Evolutionary conservation across 2,888 invertebrate species (phyloP), one percentile per base, ranked within the genome.

Genomic region (Spodoptera picta): DNA sequence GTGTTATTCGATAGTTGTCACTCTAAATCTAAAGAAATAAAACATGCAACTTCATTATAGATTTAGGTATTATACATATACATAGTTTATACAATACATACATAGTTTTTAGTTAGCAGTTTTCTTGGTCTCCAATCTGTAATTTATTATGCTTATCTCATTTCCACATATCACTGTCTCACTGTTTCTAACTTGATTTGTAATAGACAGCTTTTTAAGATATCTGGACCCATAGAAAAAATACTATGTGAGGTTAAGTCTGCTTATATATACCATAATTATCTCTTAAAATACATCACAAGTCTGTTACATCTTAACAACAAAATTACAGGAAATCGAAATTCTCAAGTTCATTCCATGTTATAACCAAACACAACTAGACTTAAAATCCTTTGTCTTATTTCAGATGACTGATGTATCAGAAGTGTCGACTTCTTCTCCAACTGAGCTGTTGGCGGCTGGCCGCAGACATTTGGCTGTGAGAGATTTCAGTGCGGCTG

Each of bases 391-490:
- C 27, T 9, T 23, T 47, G 1, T 60, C 4, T 24, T 48, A 10
- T 43, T 59, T 11, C 75, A 95, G 95, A 96, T 96, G 96, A 92
- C 96, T 12, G 96, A 96, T 64, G 87, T 89, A 53, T 71, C 87
- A n/a, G 95, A 95, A 83, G 87, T 87, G 3, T 93, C 91, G 36
- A 83, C 85, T 44, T 90, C 94, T 23, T 93, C 95, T 57, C 89
- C 96, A 0, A 81, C 90, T 1, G 96, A 97, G 73, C 90, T 97
- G 31, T 93, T 97, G 46, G 96, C 96, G 11, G 95, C 96, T 62
- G 98, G 98, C 2, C 96, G 97, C 61, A 95, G 98, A 23, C 97
- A 98, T 79, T 96, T 97, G 59, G 95, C 97, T n/a, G 96, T 98
- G 0, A 96, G 87, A 81, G 97, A 98, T 83, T 98, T 96, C 84